Percentiles rank a stretch among this genome's conserved stretches.
Conservation (phyloP, 1,140 invertebrate species). For the Apis cerana region DNA sequence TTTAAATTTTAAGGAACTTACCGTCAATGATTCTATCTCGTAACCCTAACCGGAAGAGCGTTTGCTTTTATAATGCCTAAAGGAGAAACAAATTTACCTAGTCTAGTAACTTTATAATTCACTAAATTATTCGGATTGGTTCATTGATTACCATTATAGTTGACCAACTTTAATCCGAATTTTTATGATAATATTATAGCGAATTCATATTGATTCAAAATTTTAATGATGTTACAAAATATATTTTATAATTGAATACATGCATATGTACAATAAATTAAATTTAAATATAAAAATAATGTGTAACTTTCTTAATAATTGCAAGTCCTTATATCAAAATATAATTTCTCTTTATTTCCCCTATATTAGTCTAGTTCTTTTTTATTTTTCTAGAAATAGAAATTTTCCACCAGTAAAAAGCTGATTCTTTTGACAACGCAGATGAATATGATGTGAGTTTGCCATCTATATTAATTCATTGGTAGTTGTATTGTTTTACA, state of each 20-base stretch:
- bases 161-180: background rate
- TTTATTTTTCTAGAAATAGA: background rate
- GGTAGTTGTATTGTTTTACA: background rate
- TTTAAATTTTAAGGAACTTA: conserved; percentile 50
- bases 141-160: no score
- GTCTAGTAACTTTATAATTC: background rate
- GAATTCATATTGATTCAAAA: background rate
- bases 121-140: background rate
- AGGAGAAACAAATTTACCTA: background rate
- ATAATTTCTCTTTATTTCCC: background rate
- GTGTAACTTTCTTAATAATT: background rate
- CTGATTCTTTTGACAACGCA: background rate
- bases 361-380: conserved; percentile 2
- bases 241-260: background rate
- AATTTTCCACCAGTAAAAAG: background rate
- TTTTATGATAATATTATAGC: background rate
- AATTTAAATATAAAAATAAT: no score
- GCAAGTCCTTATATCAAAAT: no score
- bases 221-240: background rate
- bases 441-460: background rate
- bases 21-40: conserved; percentile 37
- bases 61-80: background rate
- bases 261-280: no score
- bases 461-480: background rate
- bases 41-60: conserved; percentile 56